Evolutionary conservation across 2,888 invertebrate genomes (phyloP), one percentile per base, ranked within the genome.

Genomic region (Pharmacophagus antenor): DNA sequence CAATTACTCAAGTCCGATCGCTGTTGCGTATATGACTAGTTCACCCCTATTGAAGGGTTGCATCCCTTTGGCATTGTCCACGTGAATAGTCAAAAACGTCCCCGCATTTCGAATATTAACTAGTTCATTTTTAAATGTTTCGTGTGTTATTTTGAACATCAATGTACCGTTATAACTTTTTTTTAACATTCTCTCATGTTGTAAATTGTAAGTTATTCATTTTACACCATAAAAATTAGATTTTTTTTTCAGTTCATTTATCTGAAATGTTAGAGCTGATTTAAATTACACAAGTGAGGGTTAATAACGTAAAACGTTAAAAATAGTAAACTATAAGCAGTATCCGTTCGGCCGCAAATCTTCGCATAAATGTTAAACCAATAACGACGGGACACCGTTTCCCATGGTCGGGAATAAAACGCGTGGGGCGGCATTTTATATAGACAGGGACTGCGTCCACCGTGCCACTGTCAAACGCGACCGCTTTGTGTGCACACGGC

Each of bases 371-470:
- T 12, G 67, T 66, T 70, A 70, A 71, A 67, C 68, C 69, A 67
- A 70, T 70, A 71, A 65, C 75, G 72, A 72, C 74, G 74, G 76
- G 73, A 76, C 71, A 79, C 73, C 76, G 72, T 77, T 79, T 81
- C 82, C 81, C 82, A 79, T 79, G 80, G 75, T 62, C 79, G 77
- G 83, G 81, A 78, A 73, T 72, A 73, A 77, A 67, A 71, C 72
- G 87, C 84, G 87, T 87, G 88, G 88, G 88, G 89, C 84, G 84
- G 80, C 76, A 74, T 85, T 86, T 84, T 86, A 85, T 76, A 81
- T 86, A 88, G 79, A 80, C 80, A 84, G 85, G 85, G 87, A 75
- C 76, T 80, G 83, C 78, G 78, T 76, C 77, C 78, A 77, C 68
- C 68, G 73, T 77, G 83, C 82, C 89, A 89, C 88, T 88, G 88